phyloP scores from a whole-genome alignment of 2,888 invertebrate genomes.

The Philereme transversata region DNA sequence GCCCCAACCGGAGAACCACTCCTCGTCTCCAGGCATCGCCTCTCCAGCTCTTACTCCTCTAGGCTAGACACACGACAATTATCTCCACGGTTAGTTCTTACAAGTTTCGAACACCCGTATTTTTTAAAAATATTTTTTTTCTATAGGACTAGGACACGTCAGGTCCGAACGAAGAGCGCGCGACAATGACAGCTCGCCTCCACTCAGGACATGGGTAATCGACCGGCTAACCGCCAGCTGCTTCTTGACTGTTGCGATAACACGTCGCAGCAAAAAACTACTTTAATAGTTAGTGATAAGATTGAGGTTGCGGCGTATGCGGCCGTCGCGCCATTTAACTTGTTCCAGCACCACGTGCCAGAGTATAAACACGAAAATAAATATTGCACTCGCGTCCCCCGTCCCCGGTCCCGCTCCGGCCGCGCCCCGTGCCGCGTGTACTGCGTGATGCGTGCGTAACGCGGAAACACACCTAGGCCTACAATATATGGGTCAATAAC shows the following conservation, averaged over 20 bases:
- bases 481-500: background rate
- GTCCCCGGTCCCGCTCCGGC: slow-evolving; percentile 3
- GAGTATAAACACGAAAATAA: slow-evolving; percentile 41
- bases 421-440: background rate
- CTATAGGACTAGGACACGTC: background rate
- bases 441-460: background rate
- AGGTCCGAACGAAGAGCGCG: slow-evolving; percentile 3
- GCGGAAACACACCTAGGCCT: background rate
- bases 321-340: slow-evolving; percentile 17
- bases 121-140: too few species aligned
- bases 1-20: slow-evolving; percentile 68
- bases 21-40: slow-evolving; percentile 36
- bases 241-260: slow-evolving; percentile 10
- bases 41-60: background rate
- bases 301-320: slow-evolving; percentile 4
- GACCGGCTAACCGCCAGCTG: slow-evolving; percentile 19
- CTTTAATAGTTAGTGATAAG: slow-evolving; percentile 2
- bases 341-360: slow-evolving; percentile 46
- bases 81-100: too few species aligned
- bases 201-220: slow-evolving; percentile 12
- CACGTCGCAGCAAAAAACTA: background rate
- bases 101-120: too few species aligned
- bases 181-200: slow-evolving; percentile 17
- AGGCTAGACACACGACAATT: background rate
- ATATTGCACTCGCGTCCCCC: slow-evolving; percentile 29